Conservation (phyloP, 2,797 vertebrate species). For the Melanotaenia maccullochi region DNA sequence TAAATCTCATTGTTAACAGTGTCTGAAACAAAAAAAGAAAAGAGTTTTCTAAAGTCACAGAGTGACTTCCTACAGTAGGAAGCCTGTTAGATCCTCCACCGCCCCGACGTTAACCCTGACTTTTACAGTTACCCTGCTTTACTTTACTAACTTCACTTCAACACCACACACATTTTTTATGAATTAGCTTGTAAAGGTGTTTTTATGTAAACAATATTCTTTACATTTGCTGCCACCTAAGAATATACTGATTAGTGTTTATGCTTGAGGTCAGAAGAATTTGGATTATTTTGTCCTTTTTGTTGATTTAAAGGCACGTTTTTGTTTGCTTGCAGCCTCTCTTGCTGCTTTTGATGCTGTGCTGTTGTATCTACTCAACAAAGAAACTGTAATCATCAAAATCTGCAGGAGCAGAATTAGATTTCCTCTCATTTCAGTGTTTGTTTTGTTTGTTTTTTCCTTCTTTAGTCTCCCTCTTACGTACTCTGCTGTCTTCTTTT, state of each 20-base stretch:
- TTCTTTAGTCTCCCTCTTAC: conserved; percentile 12
- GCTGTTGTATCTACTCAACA: conserved; percentile 1
- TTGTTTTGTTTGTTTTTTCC: neutral
- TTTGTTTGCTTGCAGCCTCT: neutral
- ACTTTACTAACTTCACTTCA: too few relatives aligned
- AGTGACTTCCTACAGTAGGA: neutral
- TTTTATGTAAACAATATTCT: neutral
- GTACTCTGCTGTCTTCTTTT: neutral
- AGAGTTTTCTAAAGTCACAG: neutral
- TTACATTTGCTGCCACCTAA: neutral
- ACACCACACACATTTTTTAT: neutral
- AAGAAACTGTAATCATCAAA: conserved; percentile 32
- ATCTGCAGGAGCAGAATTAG: conserved; percentile 36
- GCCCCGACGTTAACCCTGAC: neutral
- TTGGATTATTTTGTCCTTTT: neutral
- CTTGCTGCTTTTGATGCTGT: too few relatives aligned
- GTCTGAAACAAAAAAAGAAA: neutral
- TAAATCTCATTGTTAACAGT: neutral
- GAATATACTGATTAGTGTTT: neutral
- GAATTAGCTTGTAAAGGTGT: neutral
- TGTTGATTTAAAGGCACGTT: neutral
- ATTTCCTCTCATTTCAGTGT: conserved; percentile 32
- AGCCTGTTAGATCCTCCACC: neutral
- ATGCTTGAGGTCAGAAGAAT: neutral
- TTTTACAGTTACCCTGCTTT: neutral